Conservation (phyloP, 1,140 invertebrate species). For the Drosophila obscura region DNA sequence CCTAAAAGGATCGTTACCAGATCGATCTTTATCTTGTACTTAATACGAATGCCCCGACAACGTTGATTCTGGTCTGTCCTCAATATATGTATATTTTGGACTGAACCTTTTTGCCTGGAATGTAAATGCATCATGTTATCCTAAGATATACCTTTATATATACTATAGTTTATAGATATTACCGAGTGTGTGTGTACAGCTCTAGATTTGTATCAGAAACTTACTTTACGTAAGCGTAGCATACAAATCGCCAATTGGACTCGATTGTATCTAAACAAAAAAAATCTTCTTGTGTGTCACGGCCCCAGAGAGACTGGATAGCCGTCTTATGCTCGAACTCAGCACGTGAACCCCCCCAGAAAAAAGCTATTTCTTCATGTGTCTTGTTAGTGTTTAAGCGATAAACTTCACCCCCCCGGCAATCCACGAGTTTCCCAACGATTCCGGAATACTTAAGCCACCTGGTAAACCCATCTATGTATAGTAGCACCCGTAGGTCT, state of each 20-base stretch:
- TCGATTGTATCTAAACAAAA: conserved; percentile 35
- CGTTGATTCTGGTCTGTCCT: conserved; percentile 24
- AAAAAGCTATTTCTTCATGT: conserved; percentile 8
- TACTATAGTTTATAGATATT: conserved; percentile 18
- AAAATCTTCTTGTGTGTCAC: conserved; percentile 15
- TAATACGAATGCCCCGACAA: conserved; percentile 56
- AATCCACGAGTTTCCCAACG: conserved; percentile 62
- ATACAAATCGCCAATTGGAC: conserved; percentile 26
- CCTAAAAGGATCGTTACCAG: conserved; percentile 15
- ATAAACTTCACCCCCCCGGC: conserved; percentile 16
- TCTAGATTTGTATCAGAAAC: conserved; percentile 32
- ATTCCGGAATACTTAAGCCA: conserved; percentile 80
- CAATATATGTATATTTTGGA: conserved; percentile 29
- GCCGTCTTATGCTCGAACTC: conserved; percentile 34
- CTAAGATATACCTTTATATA: conserved; percentile 30
- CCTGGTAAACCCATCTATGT: conserved; percentile 45
- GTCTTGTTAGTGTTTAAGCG: conserved; percentile 58
- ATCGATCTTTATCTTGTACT: conserved; percentile 60
- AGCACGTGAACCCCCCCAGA: conserved; percentile 28
- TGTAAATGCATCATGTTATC: conserved; percentile 66
- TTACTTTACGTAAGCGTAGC: conserved; percentile 16
- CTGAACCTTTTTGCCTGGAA: conserved; percentile 69
- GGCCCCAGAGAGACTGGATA: conserved; percentile 51
- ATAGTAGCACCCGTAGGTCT: conserved; percentile 49
- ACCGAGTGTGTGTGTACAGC: conserved; percentile 26